These are phyloP conservation scores for Girardinus metallicus DNA, from an alignment of 2,797 vertebrate species.

Conservation along the genomic window DNA sequence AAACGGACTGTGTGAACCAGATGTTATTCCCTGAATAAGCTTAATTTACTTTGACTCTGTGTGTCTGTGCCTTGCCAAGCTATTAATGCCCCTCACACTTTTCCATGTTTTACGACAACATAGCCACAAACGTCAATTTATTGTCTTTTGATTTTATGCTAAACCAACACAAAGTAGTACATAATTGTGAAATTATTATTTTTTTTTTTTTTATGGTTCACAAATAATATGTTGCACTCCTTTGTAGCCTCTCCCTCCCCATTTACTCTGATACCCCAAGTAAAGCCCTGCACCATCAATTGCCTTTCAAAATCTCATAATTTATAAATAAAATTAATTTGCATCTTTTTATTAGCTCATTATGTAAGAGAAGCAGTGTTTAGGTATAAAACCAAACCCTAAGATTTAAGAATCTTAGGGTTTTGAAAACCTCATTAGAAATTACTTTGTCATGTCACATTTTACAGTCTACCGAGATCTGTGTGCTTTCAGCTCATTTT, in stretches of 20 bases:
- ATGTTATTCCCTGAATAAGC: slow-evolving; percentile 59
- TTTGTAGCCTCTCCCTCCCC: background rate
- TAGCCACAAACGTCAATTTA: background rate
- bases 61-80: background rate
- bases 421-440: background rate
- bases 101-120: background rate
- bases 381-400: background rate
- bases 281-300: background rate
- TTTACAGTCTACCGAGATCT: background rate
- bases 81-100: background rate
- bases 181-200: background rate
- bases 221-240: background rate
- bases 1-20: slow-evolving; percentile 34
- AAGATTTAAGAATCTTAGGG: too few relatives aligned
- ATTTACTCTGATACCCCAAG: background rate
- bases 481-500: background rate
- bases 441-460: background rate
- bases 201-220: too few relatives aligned
- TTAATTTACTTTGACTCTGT: background rate
- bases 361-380: background rate
- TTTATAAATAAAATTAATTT: background rate
- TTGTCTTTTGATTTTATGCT: background rate
- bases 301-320: background rate
- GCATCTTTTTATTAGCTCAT: background rate
- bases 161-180: background rate